Conservation (phyloP, 1,140 invertebrate genomes). For the Drosophila mojavensis region DNA sequence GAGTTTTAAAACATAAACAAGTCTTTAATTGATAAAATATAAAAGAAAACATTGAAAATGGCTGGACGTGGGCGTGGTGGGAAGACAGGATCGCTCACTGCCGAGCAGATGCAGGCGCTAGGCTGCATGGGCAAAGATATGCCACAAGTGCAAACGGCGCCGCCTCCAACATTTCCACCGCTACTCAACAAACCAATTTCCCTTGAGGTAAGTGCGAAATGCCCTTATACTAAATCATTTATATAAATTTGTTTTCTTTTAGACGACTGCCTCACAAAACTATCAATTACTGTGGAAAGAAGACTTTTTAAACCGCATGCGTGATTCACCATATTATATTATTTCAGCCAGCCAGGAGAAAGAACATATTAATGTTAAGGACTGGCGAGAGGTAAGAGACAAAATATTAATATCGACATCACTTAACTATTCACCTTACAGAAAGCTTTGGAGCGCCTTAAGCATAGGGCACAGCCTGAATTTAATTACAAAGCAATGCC, state of each 20-base stretch:
- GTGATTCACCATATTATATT: conserved; percentile 86
- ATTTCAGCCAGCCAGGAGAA: conserved; percentile 86
- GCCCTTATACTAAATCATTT: not conserved
- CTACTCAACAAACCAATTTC: conserved; percentile 87
- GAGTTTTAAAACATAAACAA: conserved; percentile 30
- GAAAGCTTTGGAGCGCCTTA: conserved; percentile 87
- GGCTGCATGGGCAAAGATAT: conserved; percentile 87
- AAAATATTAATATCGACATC: not conserved
- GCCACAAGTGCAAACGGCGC: conserved; percentile 86
- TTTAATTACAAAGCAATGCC: conserved; percentile 87
- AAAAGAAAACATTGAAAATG: conserved; percentile 42
- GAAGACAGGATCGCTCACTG: conserved; percentile 87
- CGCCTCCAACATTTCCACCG: conserved; percentile 88
- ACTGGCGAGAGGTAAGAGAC: conserved; percentile 59
- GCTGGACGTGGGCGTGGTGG: conserved; percentile 85
- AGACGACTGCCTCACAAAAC: conserved; percentile 70
- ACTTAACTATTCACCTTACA: conserved; percentile 69
- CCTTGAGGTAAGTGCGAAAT: conserved; percentile 72
- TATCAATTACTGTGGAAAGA: conserved; percentile 82
- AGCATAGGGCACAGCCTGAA: conserved; percentile 81
- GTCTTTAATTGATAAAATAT: not conserved
- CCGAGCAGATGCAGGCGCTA: conserved; percentile 86
- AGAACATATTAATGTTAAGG: conserved; percentile 71
- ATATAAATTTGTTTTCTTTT: not conserved
- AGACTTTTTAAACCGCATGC: conserved; percentile 77